Base-by-base conservation (phyloP, 2,113 vertebrate species). In the Girardinichthys multiradiatus region DNA sequence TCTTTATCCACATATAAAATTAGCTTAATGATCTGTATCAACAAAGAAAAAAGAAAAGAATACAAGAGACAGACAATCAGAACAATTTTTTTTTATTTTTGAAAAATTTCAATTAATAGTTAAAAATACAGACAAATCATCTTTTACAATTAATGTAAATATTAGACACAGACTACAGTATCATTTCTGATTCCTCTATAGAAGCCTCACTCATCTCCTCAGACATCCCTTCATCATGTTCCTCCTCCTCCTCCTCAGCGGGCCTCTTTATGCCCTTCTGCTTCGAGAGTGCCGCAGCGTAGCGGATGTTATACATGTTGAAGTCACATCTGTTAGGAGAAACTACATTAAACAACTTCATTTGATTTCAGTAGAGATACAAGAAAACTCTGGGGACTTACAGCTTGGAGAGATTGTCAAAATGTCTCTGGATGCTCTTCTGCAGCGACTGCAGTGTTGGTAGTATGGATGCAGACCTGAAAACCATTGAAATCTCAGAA, bases 291-390 rank as follows among this genome's bases (percentile, higher is more conserved):
- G 96, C 96, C 72, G 88, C 59, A 0, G 94, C 90, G 0, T 97
- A 99, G 67, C 93, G 95, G 30, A 99, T 96, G 78, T 94, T 97
- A 74, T 96, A 98, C 74, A 95, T 93, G 86, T 98, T 99, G 94
- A 97, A 99, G 80, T 99, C 96, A 59, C 97, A 99, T 63, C 97
- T 98, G 87, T 10, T 58, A 17, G 72, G 8, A 35, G 19, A 71
- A 68, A 29, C 57, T 24, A 1, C 37, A 14, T 33, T 9, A 54
- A 8, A 9, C 1, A 13, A 12, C 33, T 59, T n/a, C 31, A 54
- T 67, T 5, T 48, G 27, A 6, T 54, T 3, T 54, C 2, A n/a
- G 48, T 54, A 54, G 24, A 54, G n/a, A 54, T 2, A 54, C 24
- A 4, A 19, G 42, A 45, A 45, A 29, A 37, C 31, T 4, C n/a